Evolutionary conservation across 2,797 vertebrate genomes (phyloP), one percentile per base, ranked within the genome.

Genomic region (Enteromius viviparus): DNA sequence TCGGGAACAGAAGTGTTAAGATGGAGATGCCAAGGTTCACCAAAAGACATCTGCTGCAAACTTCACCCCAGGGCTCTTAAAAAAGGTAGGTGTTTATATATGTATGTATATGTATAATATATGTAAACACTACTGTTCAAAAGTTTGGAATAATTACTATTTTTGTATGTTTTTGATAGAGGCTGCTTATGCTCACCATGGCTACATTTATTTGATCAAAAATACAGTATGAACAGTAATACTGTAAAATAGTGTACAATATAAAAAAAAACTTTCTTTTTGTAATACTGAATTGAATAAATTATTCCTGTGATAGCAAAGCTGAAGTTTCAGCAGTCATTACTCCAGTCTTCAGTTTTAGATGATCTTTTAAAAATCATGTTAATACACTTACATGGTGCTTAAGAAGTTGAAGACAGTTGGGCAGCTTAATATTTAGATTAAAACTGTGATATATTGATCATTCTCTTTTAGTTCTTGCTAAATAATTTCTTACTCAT

Each of bases 1-100:
- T 58, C 71, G 2, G 26, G 84, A 83, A 42, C 53, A 26, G 58
- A 76, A 70, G 65, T 84, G 23, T 77, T 85, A 51, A 86, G 79
- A 76, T 76, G 85, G 78, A 86, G 84, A 60, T 79, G 65, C 65
- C 72, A 45, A 32, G 55, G 81, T 5, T 72, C 55, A 40, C 34
- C 62, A 14, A 83, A 21, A 68, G 76, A 74, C 32, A 29, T 77
- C 29, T 45, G 53, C 62, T 60, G 42, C 42, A 85, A 65, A 84
- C 68, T 32, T 70, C 65, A 83, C 47, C 62, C 66, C 29, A 55
- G 34, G 26, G 7, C 77, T 76, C 49, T 51, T 64, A 42, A 49
- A 26, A 77, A 34, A 82, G 51, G 78, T 80, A 55, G 0, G 71
- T 82, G 62, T 45, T n/a, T n/a, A n/a, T n/a, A n/a, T n/a, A n/a